Percentiles rank a stretch among this genome's conserved stretches.
Conservation (phyloP, 1,140 invertebrate species). For the Scaptodrosophila lebanonensis region DNA sequence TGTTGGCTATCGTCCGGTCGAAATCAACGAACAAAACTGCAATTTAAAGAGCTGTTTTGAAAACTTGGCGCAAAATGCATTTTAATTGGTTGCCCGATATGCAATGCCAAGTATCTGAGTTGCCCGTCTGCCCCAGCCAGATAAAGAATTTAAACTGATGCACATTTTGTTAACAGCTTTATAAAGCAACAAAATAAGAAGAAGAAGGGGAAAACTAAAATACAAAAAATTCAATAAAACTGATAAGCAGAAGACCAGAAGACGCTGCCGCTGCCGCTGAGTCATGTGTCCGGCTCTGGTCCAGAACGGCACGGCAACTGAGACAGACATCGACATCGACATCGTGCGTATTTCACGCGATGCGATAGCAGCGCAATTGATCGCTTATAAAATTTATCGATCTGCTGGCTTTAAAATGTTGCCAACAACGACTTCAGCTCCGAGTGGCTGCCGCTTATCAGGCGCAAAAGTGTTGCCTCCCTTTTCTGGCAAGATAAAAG, state of each 20-base stretch:
- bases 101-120: conserved; percentile 51
- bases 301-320: conserved; percentile 28
- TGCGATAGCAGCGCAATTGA: conserved; percentile 70
- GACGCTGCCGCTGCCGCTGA: conserved; percentile 23
- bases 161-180: conserved; percentile 76
- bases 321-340: conserved; percentile 1
- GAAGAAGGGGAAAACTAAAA: no score
- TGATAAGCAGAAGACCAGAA: conserved; percentile 51
- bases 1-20: conserved; percentile 26
- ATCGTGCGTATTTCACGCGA: conserved; percentile 66
- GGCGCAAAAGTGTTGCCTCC: conserved; percentile 33
- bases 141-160: conserved; percentile 76
- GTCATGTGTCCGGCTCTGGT: conserved; percentile 31
- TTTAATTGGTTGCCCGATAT: conserved; percentile 72
- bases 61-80: conserved; percentile 59
- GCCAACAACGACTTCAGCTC: background rate
- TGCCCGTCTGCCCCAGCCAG: conserved; percentile 42
- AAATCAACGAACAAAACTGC: conserved; percentile 40
- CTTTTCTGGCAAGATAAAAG: conserved; percentile 37
- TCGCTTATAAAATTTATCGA: conserved; percentile 74
- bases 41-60: conserved; percentile 27
- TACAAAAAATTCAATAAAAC: conserved; percentile 70
- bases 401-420: conserved; percentile 36
- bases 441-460: conserved; percentile 35
- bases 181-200: no score